Conservation (phyloP, 92 coral and sea anemone genomes). For the Phenganax stokvisi region DNA sequence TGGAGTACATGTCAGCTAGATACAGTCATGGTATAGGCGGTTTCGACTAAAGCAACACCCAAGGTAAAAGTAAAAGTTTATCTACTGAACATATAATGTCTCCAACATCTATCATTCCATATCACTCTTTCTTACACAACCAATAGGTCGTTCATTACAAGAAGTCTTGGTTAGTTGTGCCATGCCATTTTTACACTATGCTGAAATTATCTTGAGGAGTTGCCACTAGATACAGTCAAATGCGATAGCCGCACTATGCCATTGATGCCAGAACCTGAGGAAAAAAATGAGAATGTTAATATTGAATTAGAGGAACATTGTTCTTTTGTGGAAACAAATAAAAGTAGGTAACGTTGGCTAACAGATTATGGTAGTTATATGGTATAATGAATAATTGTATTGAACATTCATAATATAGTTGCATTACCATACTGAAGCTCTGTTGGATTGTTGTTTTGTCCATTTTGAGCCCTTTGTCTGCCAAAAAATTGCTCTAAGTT, state of each 20-base stretch:
- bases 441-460: slow-evolving; percentile 54
- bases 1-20: slow-evolving; percentile 37
- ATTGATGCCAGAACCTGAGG: slow-evolving; percentile 43
- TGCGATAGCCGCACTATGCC: slow-evolving; percentile 30
- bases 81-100: no score
- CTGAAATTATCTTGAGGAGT: slow-evolving; percentile 5
- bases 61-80: not conserved
- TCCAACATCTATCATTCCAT: no score
- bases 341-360: no score
- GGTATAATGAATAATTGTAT: no score
- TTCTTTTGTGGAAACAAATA: not conserved
- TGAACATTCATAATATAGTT: no score
- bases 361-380: no score
- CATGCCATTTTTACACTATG: not conserved
- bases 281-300: not conserved
- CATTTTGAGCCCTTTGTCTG: slow-evolving; percentile 44
- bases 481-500: slow-evolving; percentile 46
- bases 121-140: no score
- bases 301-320: not conserved
- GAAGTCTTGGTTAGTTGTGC: no score
- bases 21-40: slow-evolving; percentile 38
- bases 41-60: slow-evolving; percentile 8
- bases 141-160: no score
- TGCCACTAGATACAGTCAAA: slow-evolving; percentile 32
- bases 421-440: slow-evolving; percentile 43